Evolutionary conservation across 2,113 vertebrate genomes (phyloP).

Genomic region (Calidris pugnax): DNA sequence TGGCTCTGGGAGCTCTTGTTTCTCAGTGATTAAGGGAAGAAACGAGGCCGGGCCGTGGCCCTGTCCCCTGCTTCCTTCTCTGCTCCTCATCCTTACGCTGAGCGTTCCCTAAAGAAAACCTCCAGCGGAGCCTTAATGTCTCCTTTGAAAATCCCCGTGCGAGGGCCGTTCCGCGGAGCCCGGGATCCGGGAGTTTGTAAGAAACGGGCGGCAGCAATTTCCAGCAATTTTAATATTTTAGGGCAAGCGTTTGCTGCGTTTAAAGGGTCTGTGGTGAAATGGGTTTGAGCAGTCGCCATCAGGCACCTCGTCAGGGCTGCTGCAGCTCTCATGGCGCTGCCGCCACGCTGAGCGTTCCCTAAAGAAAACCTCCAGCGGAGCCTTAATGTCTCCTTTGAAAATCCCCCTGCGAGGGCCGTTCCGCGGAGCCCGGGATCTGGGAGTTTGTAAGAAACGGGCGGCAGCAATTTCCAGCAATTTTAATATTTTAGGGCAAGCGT

Average conservation of each 20-base stretch:
- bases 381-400: rapidly evolving
- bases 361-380: not conserved
- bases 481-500: not conserved
- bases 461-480: not conserved
- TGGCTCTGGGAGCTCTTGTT: not conserved
- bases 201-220: rapidly evolving
- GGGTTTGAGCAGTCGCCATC: not conserved
- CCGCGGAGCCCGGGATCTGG: rapidly evolving
- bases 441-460: rapidly evolving
- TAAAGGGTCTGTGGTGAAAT: not conserved
- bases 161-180: not conserved
- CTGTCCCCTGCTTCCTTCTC: not conserved
- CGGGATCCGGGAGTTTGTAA: not conserved
- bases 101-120: not conserved
- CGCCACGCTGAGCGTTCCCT: not conserved
- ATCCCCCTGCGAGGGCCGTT: not conserved
- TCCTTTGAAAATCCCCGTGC: rapidly evolving
- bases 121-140: rapidly evolving
- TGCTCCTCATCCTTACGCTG: rapidly evolving
- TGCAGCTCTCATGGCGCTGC: not conserved
- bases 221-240: not conserved
- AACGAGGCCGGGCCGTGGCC: rapidly evolving
- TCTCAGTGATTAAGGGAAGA: not conserved
- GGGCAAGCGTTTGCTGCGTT: not conserved
- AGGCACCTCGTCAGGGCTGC: not conserved